A percentile compares a stretch with the other conserved stretches of the same genome.
Conservation (phyloP, 2,797 vertebrate species). For the Micropoecilia bifurca region DNA sequence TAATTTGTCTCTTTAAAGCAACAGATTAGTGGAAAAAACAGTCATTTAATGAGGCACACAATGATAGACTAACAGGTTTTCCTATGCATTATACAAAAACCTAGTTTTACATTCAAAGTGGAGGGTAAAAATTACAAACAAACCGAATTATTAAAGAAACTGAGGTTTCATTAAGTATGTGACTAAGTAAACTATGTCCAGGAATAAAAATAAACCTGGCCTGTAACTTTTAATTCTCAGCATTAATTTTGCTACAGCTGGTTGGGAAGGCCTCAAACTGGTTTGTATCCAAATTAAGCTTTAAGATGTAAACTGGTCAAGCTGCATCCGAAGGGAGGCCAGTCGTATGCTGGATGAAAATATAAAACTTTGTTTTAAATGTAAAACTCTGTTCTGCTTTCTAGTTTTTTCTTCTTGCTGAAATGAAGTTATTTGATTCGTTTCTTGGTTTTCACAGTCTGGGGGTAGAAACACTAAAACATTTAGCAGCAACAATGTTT, state of each 20-base stretch:
- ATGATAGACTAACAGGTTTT: neutral
- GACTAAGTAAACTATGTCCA: no score
- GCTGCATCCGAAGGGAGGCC: neutral
- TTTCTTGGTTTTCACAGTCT: constrained; percentile 14
- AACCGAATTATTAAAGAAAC: neutral
- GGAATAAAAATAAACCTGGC: neutral
- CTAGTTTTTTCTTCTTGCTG: neutral
- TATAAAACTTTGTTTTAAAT: no score
- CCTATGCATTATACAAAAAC: neutral
- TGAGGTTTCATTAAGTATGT: neutral
- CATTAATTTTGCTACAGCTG: neutral
- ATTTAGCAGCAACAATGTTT: constrained; percentile 6
- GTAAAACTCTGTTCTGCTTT: neutral
- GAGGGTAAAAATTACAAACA: neutral
- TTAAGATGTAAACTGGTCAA: neutral
- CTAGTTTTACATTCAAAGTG: neutral
- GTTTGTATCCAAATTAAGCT: neutral
- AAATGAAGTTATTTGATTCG: neutral
- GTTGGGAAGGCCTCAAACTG: neutral
- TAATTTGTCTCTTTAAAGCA: neutral
- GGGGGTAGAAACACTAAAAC: neutral
- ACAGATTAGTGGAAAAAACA: neutral
- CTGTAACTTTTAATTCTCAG: neutral
- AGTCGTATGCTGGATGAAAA: neutral
- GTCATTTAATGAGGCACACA: neutral